Base-by-base conservation (phyloP, 2,113 vertebrate genomes). In the Chitala chitala region DNA sequence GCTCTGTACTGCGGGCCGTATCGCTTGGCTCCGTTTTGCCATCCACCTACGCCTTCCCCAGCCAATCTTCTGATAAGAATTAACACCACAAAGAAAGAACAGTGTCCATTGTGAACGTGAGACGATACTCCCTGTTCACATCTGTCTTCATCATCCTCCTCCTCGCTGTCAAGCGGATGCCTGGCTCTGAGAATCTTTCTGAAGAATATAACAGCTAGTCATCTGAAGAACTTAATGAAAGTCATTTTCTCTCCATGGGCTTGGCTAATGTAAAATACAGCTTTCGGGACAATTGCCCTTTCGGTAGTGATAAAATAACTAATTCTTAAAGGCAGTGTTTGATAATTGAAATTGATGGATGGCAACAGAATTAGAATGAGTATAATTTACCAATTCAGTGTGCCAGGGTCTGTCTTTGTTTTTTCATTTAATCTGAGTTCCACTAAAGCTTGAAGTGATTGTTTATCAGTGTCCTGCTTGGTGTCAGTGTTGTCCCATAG, bases 381-480 rank as follows among this genome's bases (percentile, higher is more conserved):
- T 78, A 83, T 93, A 90, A 93, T 94, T 93, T 93, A 90, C 87
- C 87, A 84, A 88, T 86, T 83, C 63, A 73, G 84, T 88, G 86
- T 88, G 82, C 90, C 63, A 80, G 87, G 81, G 85, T 88, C 84
- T 85, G 87, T 86, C 86, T 82, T 74, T 53, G 63, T 4, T 54
- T 3, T 61, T 65, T 61, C 2, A 58, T 58, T 70, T 38, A 61
- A 86, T 92, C 85, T 90, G 88, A 86, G 85, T 92, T 91, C 90
- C 85, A 90, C 92, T 89, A 91, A 89, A 90, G 91, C 85, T 88
- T 84, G 83, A 85, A 87, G 90, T 89, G 87, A 85, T 86, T 92
- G 90, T 92, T 94, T 91, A 89, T 86, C 88, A 90, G 92, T 92
- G 92, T n/a, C n/a, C n/a, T n/a, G n/a, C n/a, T n/a, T n/a, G n/a